Base-by-base conservation (phyloP, 2,113 vertebrate genomes). In the Tenrec ecaudatus region DNA sequence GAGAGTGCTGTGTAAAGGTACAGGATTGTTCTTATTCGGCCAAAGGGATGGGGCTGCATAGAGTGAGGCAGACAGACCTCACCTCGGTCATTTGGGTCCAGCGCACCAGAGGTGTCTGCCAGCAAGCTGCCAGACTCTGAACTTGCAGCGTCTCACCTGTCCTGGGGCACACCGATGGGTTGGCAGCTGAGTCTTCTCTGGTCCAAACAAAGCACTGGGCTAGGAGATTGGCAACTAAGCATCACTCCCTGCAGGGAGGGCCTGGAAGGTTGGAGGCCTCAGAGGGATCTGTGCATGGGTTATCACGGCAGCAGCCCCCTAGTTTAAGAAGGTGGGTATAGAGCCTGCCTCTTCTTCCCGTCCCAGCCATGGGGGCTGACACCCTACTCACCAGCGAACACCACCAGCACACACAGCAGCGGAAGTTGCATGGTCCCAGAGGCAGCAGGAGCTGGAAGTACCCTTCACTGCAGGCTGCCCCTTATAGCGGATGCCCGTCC, bases 351-450 rank as follows among this genome's bases (percentile, higher is more conserved):
- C 29, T 11, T 20, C 66, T 62, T 17, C 12, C 81, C 78, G 38
- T 64, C 89, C 64, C 3, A 33, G 58, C 6, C 2, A 0, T 10
- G 14, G 29, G 2, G 38, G 20, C 71, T 8, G 14, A 78, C 25
- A 8, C 78, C 62, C 29, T 19, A 91, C 96, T 97, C 83, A 97
- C 96, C 94, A 62, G 95, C 85, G 14, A 86, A 25, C 78, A 89
- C 22, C 92, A 92, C 5, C 85, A 97, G 76, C 0, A 0, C 11
- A 4, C 92, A 96, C 33, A 97, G 79, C 79, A 96, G 88, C 58
- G 40, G 20, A 11, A 92, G 82, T 16, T 71, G 29, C 96, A 97
- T 97, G 93, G 33, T 71, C 29, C 58, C 23, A 16, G 84, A 9
- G 33, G 20, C 5, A 43, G 3, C 29, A 22, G 20, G 25, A 25